phyloP scores from a whole-genome alignment of 1,140 invertebrate genomes.

The Chlorops oryzae region DNA sequence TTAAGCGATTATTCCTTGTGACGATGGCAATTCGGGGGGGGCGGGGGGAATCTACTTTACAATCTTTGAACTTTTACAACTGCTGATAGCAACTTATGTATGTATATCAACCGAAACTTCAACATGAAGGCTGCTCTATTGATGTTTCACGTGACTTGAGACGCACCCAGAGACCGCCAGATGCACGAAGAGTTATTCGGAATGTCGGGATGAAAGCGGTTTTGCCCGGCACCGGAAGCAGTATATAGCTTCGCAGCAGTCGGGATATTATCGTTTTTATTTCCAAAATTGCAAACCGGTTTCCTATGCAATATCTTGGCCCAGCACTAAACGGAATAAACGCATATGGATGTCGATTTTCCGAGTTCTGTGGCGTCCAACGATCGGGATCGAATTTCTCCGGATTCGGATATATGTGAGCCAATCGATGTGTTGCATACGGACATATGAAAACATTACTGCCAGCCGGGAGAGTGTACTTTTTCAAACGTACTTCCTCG shows the following conservation, averaged over 20 bases:
- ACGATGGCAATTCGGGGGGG: too few relatives aligned
- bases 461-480: slow-evolving; percentile 44
- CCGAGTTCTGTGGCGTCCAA: slow-evolving; percentile 55
- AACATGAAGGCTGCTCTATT: too few relatives aligned
- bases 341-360: slow-evolving; percentile 55
- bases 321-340: slow-evolving; percentile 69
- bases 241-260: slow-evolving; percentile 56
- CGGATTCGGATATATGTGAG: slow-evolving; percentile 62
- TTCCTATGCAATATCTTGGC: slow-evolving; percentile 50
- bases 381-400: slow-evolving; percentile 66
- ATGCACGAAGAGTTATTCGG: slow-evolving; percentile 52
- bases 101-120: too few relatives aligned
- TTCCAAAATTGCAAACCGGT: slow-evolving; percentile 67
- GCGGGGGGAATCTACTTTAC: too few relatives aligned
- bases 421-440: slow-evolving; percentile 61
- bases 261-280: slow-evolving; percentile 63
- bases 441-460: slow-evolving; percentile 49
- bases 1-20: too few relatives aligned
- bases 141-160: slow-evolving; percentile 37
- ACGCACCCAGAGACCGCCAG: slow-evolving; percentile 54
- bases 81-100: too few relatives aligned
- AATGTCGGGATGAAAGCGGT: slow-evolving; percentile 50
- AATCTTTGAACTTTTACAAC: too few relatives aligned
- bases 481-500: slow-evolving; percentile 53
- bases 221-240: slow-evolving; percentile 50